phyloP scores from a whole-genome alignment of 2,797 vertebrate genomes.

The Sebastes kiyomatsui region DNA sequence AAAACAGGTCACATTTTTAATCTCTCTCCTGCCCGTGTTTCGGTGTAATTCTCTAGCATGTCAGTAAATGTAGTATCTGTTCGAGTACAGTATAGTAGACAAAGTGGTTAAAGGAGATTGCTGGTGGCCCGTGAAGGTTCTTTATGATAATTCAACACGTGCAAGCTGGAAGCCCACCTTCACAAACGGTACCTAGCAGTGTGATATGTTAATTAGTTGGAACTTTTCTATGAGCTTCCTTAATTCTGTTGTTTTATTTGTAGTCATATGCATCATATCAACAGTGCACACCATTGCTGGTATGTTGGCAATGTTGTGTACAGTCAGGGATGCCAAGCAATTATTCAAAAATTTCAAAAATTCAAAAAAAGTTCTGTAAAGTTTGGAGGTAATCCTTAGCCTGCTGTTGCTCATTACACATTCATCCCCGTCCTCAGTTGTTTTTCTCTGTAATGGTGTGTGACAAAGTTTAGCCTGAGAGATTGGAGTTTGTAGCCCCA shows the following conservation, averaged over 20 bases:
- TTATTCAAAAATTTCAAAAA: not conserved
- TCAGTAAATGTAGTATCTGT: conserved; percentile 37
- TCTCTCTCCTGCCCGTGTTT: conserved; percentile 55
- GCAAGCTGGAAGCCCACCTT: not conserved
- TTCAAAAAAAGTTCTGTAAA: not conserved
- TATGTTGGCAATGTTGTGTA: not conserved
- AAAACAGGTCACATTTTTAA: conserved; percentile 73
- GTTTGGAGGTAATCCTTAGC: not conserved
- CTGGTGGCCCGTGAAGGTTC: not conserved
- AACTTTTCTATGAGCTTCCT: not conserved
- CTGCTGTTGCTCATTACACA: not conserved
- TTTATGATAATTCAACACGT: not conserved
- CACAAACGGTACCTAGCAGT: not conserved
- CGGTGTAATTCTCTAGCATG: conserved; percentile 49
- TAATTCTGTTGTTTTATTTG: not conserved
- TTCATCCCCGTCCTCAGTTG: not conserved
- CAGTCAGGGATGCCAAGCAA: not conserved
- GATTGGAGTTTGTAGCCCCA: conserved; percentile 66
- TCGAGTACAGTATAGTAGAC: conserved; percentile 40
- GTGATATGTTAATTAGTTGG: not conserved
- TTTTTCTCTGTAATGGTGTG: conserved; percentile 27
- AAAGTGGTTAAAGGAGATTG: conserved; percentile 42
- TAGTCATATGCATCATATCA: not conserved
- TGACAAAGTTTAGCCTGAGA: conserved; percentile 80
- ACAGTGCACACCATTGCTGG: not conserved